Evolutionary conservation across 2,888 invertebrate genomes (phyloP).

Genomic region (Horisme vitalbata): DNA sequence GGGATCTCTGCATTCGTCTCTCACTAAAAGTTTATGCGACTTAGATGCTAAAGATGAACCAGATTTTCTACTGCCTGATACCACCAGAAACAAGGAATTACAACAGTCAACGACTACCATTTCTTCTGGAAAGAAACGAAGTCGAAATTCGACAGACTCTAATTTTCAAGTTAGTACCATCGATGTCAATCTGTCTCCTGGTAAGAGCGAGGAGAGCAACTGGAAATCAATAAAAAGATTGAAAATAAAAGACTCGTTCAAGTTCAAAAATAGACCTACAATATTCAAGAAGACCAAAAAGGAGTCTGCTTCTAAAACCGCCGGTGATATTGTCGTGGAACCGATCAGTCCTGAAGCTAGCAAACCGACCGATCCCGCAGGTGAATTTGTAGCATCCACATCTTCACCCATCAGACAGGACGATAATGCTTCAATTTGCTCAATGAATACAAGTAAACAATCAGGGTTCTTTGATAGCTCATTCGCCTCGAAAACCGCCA

Average conservation of each 20-base stretch:
- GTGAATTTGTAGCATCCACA: constrained; percentile 70
- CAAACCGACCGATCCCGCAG: constrained; percentile 72
- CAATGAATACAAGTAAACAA: constrained; percentile 76
- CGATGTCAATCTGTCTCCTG: constrained; percentile 66
- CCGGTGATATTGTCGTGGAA: constrained; percentile 71
- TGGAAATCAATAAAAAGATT: constrained; percentile 79
- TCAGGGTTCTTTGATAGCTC: constrained; percentile 79
- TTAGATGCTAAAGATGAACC: constrained; percentile 71
- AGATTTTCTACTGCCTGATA: constrained; percentile 60
- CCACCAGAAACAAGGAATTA: constrained; percentile 62
- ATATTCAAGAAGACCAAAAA: constrained; percentile 76
- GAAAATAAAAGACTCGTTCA: constrained; percentile 79
- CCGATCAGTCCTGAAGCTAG: constrained; percentile 68
- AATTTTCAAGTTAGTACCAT: constrained; percentile 71
- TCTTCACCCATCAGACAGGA: constrained; percentile 77
- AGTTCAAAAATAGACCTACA: constrained; percentile 76
- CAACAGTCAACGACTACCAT: constrained; percentile 74
- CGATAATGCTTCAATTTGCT: constrained; percentile 72
- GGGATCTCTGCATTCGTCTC: constrained; percentile 71
- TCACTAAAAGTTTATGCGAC: constrained; percentile 75
- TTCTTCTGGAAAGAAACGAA: constrained; percentile 76
- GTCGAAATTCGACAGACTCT: constrained; percentile 76
- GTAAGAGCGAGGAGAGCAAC: constrained; percentile 74
- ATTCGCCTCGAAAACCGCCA: constrained; percentile 74
- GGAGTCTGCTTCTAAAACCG: constrained; percentile 63